Conservation (phyloP, 2,888 invertebrate species). For the Helicoverpa assulta region DNA sequence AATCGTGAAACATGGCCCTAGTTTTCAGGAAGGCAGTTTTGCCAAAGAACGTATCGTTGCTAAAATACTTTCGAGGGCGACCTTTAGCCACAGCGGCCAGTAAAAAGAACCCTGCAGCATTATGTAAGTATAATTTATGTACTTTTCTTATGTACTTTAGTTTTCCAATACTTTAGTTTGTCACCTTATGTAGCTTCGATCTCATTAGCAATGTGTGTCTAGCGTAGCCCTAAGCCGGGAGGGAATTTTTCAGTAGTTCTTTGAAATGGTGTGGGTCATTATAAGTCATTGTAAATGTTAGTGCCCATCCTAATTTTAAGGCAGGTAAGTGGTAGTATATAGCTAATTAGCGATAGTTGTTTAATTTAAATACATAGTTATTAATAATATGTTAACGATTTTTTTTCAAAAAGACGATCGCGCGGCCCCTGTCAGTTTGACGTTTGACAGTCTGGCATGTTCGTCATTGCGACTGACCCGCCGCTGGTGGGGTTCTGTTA, state of each 20-base stretch:
- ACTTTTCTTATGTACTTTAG: background rate
- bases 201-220: background rate
- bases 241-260: background rate
- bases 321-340: constrained; percentile 51
- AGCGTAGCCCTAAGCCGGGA: background rate
- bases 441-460: constrained; percentile 17
- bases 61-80: constrained; percentile 81
- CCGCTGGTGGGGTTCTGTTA: constrained; percentile 79
- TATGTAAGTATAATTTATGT: constrained; percentile 73
- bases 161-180: background rate
- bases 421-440: constrained; percentile 25
- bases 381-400: background rate
- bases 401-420: constrained; percentile 32
- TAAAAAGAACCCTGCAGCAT: constrained; percentile 71
- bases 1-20: constrained; percentile 77
- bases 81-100: constrained; percentile 73
- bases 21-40: constrained; percentile 80
- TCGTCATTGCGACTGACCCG: constrained; percentile 17
- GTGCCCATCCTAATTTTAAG: background rate
- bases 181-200: background rate
- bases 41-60: constrained; percentile 77
- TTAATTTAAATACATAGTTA: background rate
- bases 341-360: background rate
- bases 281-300: background rate
- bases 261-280: too few species aligned